These are phyloP conservation scores for Ochropacha duplaris DNA, from an alignment of 2,888 invertebrate genomes.

Conservation along the genomic window DNA sequence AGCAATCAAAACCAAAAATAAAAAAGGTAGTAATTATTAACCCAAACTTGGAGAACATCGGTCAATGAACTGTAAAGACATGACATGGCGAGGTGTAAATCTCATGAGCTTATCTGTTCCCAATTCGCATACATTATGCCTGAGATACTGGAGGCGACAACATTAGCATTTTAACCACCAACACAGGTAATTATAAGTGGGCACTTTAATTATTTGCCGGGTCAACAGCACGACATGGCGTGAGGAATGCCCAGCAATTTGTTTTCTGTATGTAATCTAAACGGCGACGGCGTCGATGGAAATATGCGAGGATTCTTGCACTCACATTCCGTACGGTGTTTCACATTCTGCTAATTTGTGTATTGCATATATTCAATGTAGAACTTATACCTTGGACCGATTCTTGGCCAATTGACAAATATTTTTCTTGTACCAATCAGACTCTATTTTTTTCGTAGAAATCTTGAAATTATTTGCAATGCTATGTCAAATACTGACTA, in stretches of 20 bases:
- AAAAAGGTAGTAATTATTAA: conserved; percentile 19
- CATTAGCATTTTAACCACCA: conserved; percentile 77
- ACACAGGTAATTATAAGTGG: conserved; percentile 73
- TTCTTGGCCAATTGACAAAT: background rate
- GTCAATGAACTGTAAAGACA: conserved; percentile 65
- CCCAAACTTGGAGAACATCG: conserved; percentile 40
- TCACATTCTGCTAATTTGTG: background rate
- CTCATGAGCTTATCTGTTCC: conserved; percentile 70
- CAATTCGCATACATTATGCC: conserved; percentile 60
- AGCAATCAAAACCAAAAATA: conserved; percentile 1
- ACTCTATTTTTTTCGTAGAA: too few relatives aligned
- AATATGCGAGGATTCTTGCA: conserved; percentile 33
- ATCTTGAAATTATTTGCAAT: too few relatives aligned
- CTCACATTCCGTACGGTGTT: conserved; percentile 6
- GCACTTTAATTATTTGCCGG: conserved; percentile 67
- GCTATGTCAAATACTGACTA: too few relatives aligned
- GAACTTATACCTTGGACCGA: background rate
- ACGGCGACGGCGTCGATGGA: conserved; percentile 43
- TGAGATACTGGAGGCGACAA: conserved; percentile 64
- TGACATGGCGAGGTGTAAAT: conserved; percentile 71
- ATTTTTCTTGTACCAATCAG: too few relatives aligned
- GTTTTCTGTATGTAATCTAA: conserved; percentile 67
- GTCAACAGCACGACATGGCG: conserved; percentile 54
- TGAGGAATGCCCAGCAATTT: conserved; percentile 71
- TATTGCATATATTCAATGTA: background rate